phyloP scores from a whole-genome alignment of 2,113 vertebrate species.

The Danionella cerebrum region DNA sequence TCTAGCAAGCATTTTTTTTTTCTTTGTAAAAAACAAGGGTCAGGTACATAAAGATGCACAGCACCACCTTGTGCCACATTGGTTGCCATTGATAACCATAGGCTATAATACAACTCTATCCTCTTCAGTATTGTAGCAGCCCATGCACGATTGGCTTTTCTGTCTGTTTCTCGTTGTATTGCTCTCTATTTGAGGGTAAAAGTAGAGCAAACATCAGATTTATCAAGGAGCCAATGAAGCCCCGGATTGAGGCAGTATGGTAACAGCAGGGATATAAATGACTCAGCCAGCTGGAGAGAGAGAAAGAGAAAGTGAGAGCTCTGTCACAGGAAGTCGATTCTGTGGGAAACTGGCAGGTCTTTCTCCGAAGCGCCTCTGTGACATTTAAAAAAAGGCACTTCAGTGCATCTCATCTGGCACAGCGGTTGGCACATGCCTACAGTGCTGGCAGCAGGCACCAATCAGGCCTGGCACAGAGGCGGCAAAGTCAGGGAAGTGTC shows the following conservation, averaged over 20 bases:
- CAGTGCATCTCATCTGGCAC: constrained; percentile 22
- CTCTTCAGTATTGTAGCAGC: background rate
- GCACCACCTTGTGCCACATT: too few species aligned
- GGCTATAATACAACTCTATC: background rate
- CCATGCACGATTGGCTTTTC: background rate
- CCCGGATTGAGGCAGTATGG: constrained; percentile 23
- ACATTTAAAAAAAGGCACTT: constrained; percentile 54
- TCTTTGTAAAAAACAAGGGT: too few species aligned
- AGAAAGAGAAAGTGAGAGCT: background rate
- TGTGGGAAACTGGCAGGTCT: constrained; percentile 37
- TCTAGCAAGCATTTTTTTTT: too few species aligned
- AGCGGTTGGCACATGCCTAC: constrained; percentile 18
- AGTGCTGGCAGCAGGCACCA: constrained; percentile 4
- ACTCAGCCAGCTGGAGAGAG: constrained; percentile 15
- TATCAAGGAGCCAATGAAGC: constrained; percentile 31
- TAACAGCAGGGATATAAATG: constrained; percentile 32
- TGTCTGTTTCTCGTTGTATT: background rate
- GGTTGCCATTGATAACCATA: background rate
- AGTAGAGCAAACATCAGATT: constrained; percentile 34
- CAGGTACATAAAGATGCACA: too few species aligned
- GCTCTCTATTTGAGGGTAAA: constrained; percentile 12
- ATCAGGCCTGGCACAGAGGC: constrained; percentile 7
- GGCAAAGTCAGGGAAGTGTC: background rate
- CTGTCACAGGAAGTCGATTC: constrained; percentile 29
- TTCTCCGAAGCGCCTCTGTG: constrained; percentile 59